A percentile compares a stretch with the other conserved stretches of the same genome.
phyloP scores from a whole-genome alignment of 2,113 vertebrate genomes.

The Sclerurus mexicanus region DNA sequence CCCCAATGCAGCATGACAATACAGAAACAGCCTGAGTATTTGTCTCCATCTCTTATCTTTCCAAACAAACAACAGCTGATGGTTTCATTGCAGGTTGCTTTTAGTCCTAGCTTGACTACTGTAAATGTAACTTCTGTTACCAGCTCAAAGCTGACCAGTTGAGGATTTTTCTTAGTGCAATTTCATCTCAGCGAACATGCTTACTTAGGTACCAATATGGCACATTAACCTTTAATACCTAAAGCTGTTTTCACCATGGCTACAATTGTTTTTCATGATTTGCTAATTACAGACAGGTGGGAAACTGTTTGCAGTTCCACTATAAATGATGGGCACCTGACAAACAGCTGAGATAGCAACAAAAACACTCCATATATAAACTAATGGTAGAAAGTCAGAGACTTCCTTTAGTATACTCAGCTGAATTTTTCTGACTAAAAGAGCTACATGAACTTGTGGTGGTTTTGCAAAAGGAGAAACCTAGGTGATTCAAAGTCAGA shows the following conservation, averaged over 20 bases:
- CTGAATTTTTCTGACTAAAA: neutral
- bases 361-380: neutral
- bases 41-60: neutral
- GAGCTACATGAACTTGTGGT: neutral
- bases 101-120: neutral
- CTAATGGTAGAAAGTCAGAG: neutral
- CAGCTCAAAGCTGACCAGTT: neutral
- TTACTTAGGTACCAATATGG: neutral
- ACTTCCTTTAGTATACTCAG: neutral
- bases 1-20: neutral
- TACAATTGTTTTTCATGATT: neutral
- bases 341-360: neutral
- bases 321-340: neutral
- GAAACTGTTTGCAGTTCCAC: slow-evolving; percentile 16
- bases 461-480: neutral
- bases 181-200: neutral
- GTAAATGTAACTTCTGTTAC: neutral
- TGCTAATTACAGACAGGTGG: neutral
- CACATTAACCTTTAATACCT: neutral
- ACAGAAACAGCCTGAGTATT: neutral
- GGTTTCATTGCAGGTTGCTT: neutral
- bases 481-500: neutral
- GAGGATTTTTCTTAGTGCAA: neutral
- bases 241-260: neutral
- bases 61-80: neutral